Evolutionary conservation across 2,888 invertebrate species (phyloP).

Genomic region (Cyrtodaria siliqua): DNA sequence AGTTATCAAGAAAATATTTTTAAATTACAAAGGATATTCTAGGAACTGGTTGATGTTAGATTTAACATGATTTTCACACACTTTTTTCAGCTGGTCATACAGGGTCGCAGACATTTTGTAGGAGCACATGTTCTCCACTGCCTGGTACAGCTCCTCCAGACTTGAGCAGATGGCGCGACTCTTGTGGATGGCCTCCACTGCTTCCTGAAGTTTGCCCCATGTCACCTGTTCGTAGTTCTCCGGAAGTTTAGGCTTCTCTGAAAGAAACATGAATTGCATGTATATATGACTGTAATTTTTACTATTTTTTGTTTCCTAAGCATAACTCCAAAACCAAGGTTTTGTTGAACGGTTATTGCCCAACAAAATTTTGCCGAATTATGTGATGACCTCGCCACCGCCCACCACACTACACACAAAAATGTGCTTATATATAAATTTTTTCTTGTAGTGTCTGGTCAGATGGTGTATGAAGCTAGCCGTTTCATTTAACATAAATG

Average conservation of each 20-base stretch:
- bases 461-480: too few relatives aligned
- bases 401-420: too few relatives aligned
- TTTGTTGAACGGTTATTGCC: too few relatives aligned
- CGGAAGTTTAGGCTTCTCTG: conserved; percentile 88
- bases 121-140: conserved; percentile 99
- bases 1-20: too few relatives aligned
- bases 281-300: too few relatives aligned
- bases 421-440: too few relatives aligned
- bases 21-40: conserved; percentile 88
- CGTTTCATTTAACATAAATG: too few relatives aligned
- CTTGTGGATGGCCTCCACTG: conserved; percentile 97
- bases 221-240: conserved; percentile 97
- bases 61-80: conserved; percentile 93
- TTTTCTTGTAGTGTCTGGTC: too few relatives aligned
- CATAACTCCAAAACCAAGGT: too few relatives aligned
- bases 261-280: conserved; percentile 31
- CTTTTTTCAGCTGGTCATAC: conserved; percentile 92
- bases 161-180: conserved; percentile 94
- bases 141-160: conserved; percentile 93
- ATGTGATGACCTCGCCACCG: too few relatives aligned
- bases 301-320: too few relatives aligned
- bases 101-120: conserved; percentile 98
- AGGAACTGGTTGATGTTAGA: conserved; percentile 96
- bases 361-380: too few relatives aligned
- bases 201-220: conserved; percentile 97